Evolutionary conservation across 2,888 invertebrate genomes (phyloP).

Genomic region (Trichogramma evanescens): DNA sequence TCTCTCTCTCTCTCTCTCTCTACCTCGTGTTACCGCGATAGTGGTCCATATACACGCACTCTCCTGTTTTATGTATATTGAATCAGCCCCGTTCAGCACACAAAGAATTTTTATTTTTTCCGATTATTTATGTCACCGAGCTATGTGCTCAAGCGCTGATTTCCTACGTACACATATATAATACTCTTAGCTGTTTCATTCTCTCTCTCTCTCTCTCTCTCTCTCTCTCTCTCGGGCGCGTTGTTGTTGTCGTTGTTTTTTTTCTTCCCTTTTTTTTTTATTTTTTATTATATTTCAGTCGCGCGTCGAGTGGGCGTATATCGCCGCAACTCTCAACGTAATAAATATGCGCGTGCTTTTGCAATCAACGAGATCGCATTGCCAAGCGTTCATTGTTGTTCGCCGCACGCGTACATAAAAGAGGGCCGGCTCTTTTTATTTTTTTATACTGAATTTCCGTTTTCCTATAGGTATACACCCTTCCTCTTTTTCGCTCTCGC

Average conservation of each 20-base stretch:
- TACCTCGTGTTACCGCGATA: not conserved
- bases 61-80: slow-evolving; percentile 7
- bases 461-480: too few species aligned
- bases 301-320: not conserved
- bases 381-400: not conserved
- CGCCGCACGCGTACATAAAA: not conserved
- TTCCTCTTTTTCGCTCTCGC: too few species aligned
- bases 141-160: slow-evolving; percentile 1
- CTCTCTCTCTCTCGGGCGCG: not conserved
- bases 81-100: slow-evolving; percentile 7
- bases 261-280: not conserved
- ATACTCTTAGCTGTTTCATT: not conserved
- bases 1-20: not conserved
- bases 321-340: not conserved
- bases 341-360: slow-evolving; percentile 7
- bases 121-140: slow-evolving; percentile 11
- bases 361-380: slow-evolving; percentile 5
- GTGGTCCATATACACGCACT: too few species aligned
- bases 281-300: not conserved
- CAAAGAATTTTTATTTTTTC: not conserved
- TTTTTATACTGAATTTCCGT: not conserved
- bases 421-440: not conserved
- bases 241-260: not conserved
- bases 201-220: not conserved
- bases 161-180: not conserved